A percentile compares a stretch with the other conserved stretches of the same genome.
Evolutionary conservation across 92 coral and sea anemone species (phyloP).

Genomic region (Diadumene lineata): DNA sequence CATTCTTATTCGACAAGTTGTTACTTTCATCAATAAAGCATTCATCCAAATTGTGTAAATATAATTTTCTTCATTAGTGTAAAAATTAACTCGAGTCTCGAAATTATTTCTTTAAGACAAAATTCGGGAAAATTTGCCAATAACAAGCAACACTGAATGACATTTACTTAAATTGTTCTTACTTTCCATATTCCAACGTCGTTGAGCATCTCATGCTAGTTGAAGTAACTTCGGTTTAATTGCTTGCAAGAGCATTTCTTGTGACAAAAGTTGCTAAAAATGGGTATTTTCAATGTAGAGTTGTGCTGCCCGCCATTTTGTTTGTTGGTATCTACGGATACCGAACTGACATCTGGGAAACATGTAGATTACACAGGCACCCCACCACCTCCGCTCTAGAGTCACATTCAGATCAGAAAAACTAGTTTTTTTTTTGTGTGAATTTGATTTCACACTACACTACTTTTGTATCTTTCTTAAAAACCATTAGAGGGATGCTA

Average conservation of each 20-base stretch:
- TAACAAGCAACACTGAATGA: no score
- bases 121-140: no score
- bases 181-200: constrained; percentile 29
- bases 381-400: not conserved
- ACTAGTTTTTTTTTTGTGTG: not conserved
- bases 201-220: not conserved
- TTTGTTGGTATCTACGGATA: constrained; percentile 28
- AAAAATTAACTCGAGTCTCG: no score
- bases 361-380: constrained; percentile 13
- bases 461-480: no score
- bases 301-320: constrained; percentile 40
- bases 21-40: no score
- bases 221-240: not conserved
- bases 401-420: no score
- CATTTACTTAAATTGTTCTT: constrained; percentile 1
- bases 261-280: not conserved
- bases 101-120: no score
- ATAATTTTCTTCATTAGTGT: no score
- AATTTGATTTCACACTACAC: no score
- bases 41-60: no score
- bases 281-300: not conserved
- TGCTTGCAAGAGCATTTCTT: not conserved
- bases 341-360: constrained; percentile 29
- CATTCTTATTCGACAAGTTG: no score
- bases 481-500: no score